Evolutionary conservation across 2,888 invertebrate genomes (phyloP).

Genomic region (Netelia inedita): DNA sequence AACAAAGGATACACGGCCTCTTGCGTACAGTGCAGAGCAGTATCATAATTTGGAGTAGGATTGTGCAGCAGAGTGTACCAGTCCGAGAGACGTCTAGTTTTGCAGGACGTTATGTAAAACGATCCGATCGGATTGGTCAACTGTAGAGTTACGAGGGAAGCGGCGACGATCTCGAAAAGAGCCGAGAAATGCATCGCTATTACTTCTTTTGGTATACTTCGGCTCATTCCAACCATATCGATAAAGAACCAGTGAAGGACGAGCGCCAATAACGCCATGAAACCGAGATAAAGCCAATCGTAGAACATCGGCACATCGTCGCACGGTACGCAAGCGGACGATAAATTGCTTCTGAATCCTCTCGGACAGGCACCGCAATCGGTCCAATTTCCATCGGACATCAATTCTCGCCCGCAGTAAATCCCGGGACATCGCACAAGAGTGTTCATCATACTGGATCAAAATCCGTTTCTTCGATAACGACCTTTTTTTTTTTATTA

Average conservation of each 20-base stretch:
- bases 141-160: constrained; percentile 92
- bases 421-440: constrained; percentile 90
- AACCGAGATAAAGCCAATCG: constrained; percentile 97
- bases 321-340: constrained; percentile 92
- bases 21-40: constrained; percentile 96
- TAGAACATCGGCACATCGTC: constrained; percentile 92
- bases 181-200: constrained; percentile 93
- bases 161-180: constrained; percentile 91
- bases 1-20: constrained; percentile 99
- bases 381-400: constrained; percentile 90
- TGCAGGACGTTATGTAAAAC: constrained; percentile 92
- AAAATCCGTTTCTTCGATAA: background rate
- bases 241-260: constrained; percentile 97
- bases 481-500: background rate
- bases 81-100: constrained; percentile 93
- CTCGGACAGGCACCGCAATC: constrained; percentile 95
- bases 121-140: constrained; percentile 93
- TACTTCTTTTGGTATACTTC: constrained; percentile 92
- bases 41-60: constrained; percentile 96
- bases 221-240: constrained; percentile 91
- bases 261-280: constrained; percentile 95
- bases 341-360: constrained; percentile 91
- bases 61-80: constrained; percentile 99
- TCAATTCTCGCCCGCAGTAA: constrained; percentile 92
- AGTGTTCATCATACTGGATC: constrained; percentile 70